Evolutionary conservation across 2,888 invertebrate species (phyloP), one percentile per base, ranked within the genome.

Genomic region (Latheticus oryzae): DNA sequence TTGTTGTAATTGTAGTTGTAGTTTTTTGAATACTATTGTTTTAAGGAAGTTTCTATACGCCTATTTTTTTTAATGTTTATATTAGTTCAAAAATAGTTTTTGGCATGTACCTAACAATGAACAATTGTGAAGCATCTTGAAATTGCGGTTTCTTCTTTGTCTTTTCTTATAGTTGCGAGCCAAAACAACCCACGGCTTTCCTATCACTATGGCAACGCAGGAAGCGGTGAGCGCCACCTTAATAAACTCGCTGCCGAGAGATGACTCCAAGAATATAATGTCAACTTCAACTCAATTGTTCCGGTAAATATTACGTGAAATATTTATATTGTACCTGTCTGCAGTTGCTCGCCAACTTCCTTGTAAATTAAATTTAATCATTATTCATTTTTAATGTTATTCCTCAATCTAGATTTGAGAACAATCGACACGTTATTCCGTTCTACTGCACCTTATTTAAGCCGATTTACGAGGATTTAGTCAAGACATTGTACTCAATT

Each of bases 251-350:
- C 64, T 63, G 64, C 62, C 58, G 64, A 60, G 63, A 64, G 54
- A 62, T 17, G 57, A 54, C 54, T 52, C 28, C 42, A 50, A 8
- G 40, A 59, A 62, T 68, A 64, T 67, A 66, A 64, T 67, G 69
- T 72, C 69, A 70, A 70, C 67, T 66, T 56, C 61, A 62, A 68
- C 65, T 68, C 69, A 65, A 66, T 65, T 65, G 70, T 64, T 69
- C 64, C 67, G 55, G 69, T 67, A 68, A 70, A 69, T 67, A 70
- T 68, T 65, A 60, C 55, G 62, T 63, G 58, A 62, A 63, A 61
- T 63, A 63, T 65, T 66, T 64, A 63, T 65, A 58, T 58, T 16
- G 23, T 23, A 17, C 16, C 30, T 30, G 19, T 17, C 12, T n/a
- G n/a, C n/a, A 16, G 7, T 11, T 26, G 12, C 12, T 23, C 35